phyloP scores from a whole-genome alignment of 2,888 invertebrate genomes.

The Cephalotes varians region DNA sequence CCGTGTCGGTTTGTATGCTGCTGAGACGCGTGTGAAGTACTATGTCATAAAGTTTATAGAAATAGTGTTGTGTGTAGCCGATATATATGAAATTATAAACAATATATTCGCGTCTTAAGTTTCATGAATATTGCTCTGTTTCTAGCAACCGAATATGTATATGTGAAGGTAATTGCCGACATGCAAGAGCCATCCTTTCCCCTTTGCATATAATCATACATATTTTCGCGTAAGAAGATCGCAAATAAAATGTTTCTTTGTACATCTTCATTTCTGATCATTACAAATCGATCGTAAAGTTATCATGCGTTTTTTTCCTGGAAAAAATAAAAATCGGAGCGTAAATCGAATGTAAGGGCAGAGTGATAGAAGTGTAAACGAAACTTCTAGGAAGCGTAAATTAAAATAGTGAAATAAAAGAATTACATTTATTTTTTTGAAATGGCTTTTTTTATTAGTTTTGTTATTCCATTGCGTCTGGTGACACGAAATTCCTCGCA shows the following conservation, averaged over 20 bases:
- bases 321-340: no score
- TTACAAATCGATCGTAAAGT: neutral
- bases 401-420: no score
- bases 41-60: neutral
- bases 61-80: neutral
- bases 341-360: no score
- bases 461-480: no score
- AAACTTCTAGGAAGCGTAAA: no score
- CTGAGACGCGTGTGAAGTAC: neutral
- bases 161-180: neutral
- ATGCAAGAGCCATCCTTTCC: neutral
- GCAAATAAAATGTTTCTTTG: neutral
- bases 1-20: constrained; percentile 18
- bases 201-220: neutral
- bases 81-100: constrained; percentile 9
- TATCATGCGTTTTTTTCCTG: neutral
- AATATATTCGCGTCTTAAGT: neutral
- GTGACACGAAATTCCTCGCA: neutral
- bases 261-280: neutral
- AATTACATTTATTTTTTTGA: no score
- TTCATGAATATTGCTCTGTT: neutral
- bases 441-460: no score
- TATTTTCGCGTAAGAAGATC: neutral
- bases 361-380: no score
- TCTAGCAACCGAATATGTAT: neutral